phyloP scores from a whole-genome alignment of 2,888 invertebrate genomes.

The Graphium colonna region DNA sequence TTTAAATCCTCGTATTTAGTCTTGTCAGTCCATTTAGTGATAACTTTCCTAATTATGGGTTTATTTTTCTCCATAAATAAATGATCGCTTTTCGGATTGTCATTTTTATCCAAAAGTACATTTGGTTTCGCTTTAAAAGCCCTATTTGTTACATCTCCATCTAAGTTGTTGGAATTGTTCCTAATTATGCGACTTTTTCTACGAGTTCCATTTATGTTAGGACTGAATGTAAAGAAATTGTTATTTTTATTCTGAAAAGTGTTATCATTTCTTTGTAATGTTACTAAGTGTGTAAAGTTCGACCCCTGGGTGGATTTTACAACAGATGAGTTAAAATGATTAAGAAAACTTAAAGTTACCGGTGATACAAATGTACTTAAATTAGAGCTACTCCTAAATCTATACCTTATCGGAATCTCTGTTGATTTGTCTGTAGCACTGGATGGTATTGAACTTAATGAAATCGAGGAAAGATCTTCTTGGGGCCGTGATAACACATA shows the following conservation, averaged over 20 bases:
- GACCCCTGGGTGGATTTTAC: conserved; percentile 22
- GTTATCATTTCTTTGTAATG: conserved; percentile 2
- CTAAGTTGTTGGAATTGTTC: background rate
- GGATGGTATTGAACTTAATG: conserved; percentile 32
- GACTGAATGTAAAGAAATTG: conserved; percentile 18
- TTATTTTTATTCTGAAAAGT: conserved; percentile 3
- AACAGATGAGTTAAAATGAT: background rate
- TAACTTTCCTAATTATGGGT: conserved; percentile 63
- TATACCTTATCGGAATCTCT: conserved; percentile 66
- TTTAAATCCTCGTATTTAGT: conserved; percentile 67
- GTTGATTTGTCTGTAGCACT: conserved; percentile 49
- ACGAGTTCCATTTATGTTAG: conserved; percentile 24
- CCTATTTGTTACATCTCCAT: background rate
- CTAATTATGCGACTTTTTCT: conserved; percentile 37
- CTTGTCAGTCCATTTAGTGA: conserved; percentile 77
- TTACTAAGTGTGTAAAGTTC: conserved; percentile 7
- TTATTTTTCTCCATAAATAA: conserved; percentile 38
- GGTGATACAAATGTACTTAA: conserved; percentile 37
- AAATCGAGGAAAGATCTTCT: conserved; percentile 37
- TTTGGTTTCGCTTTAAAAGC: too few species aligned
- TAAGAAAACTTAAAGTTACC: conserved; percentile 36
- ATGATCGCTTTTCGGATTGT: conserved; percentile 26
- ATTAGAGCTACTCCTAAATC: conserved; percentile 37
- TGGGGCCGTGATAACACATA: conserved; percentile 62
- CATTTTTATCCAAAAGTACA: too few species aligned